Base-by-base conservation (phyloP, 2,797 vertebrate genomes). In the Poecilia velifera region DNA sequence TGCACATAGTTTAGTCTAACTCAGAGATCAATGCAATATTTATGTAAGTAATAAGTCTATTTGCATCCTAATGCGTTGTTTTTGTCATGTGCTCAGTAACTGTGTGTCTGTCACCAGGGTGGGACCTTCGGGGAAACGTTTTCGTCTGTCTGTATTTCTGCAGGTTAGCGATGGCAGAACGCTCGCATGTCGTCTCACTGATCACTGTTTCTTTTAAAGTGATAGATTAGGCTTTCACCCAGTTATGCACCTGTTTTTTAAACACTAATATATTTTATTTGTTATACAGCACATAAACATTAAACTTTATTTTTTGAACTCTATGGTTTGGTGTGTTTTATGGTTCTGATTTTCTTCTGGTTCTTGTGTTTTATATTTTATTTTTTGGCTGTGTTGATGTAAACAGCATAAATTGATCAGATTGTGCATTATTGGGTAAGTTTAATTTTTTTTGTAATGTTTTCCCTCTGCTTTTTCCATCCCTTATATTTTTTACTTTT, bases 231-330 rank as follows among this genome's bases (percentile, higher is more conserved):
- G 94, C 94, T 91, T 71, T 94, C 94, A 93, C 91, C 91, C 88
- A 93, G 94, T 95, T 95, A 94, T 95, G 93, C 95, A 96, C 95
- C 94, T 93, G 96, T 93, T 95, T 94, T 98, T 95, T 97, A 97
- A 98, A 98, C 98, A 98, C 98, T 99, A 98, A 98, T 98, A 97
- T 99, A 98, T 97, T 98, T 97, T 97, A 98, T 97, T 98, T 98
- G 96, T 96, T 98, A 97, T 97, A 98, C 97, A 94, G 94, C 94
- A 96, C 96, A 97, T 95, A 84, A 94, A 96, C 96, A 98, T 98
- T 97, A 98, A 98, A 98, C 96, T 97, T 95, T 97, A 97, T 97
- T 97, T 97, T 96, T 96, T 95, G 90, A 96, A 94, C 94, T 94
- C 90, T 91, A 95, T 93, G 84, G 92, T 95, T 91, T 83, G 62